Evolutionary conservation across 2,888 invertebrate species (phyloP).

Genomic region (Laspeyria flexula): DNA sequence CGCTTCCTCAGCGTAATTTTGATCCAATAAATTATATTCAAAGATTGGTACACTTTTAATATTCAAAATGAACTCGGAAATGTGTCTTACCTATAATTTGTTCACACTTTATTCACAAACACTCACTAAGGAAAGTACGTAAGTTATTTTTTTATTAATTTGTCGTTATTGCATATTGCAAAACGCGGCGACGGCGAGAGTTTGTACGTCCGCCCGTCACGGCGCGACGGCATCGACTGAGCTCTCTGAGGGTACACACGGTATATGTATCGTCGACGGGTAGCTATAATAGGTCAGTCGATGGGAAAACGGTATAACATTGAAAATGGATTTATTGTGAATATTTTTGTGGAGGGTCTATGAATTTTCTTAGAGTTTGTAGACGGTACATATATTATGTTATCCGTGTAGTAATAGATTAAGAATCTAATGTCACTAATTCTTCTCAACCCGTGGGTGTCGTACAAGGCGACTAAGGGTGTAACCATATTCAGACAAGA

Average conservation of each 20-base stretch:
- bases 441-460: too few species aligned
- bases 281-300: conserved; percentile 27
- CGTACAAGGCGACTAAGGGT: too few species aligned
- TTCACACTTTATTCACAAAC: conserved; percentile 9
- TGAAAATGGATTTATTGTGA: background rate
- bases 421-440: too few species aligned
- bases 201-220: conserved; percentile 33
- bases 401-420: too few species aligned
- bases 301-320: conserved; percentile 14
- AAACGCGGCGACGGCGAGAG: conserved; percentile 1
- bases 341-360: background rate
- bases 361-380: background rate
- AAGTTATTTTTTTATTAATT: conserved; percentile 3
- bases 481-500: too few species aligned
- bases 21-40: background rate
- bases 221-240: conserved; percentile 50
- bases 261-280: conserved; percentile 31
- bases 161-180: conserved; percentile 11
- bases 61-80: background rate
- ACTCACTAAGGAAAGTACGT: conserved; percentile 10
- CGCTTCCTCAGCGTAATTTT: background rate
- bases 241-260: conserved; percentile 10
- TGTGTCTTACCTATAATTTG: conserved; percentile 9
- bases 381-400: background rate
- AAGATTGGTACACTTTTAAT: background rate